Conservation (phyloP, 2,797 vertebrate genomes). For the Jordanella pulchra region DNA sequence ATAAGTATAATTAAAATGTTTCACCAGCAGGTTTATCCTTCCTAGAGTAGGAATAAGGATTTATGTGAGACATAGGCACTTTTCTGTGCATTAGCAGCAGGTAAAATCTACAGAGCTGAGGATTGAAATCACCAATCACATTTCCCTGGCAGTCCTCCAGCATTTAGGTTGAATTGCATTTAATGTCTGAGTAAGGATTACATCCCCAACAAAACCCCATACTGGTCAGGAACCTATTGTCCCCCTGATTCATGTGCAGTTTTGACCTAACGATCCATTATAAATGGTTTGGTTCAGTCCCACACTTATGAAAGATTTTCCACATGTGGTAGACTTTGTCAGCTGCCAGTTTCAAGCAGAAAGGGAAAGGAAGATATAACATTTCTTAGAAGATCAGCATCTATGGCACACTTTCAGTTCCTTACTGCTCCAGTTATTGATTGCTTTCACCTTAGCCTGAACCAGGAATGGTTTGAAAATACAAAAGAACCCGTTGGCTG, state of each 20-base stretch:
- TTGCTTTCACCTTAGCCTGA: conserved; percentile 46
- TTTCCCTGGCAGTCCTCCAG: conserved; percentile 41
- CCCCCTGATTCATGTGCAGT: conserved; percentile 36
- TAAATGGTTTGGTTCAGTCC: conserved; percentile 57
- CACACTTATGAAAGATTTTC: conserved; percentile 69
- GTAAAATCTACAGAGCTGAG: conserved; percentile 16
- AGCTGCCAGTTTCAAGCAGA: conserved; percentile 60
- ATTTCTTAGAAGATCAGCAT: conserved; percentile 59
- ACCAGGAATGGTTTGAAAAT: conserved; percentile 42
- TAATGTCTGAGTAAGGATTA: conserved; percentile 17
- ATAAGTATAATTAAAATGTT: conserved; percentile 42
- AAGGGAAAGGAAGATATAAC: conserved; percentile 50
- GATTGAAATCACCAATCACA: conserved; percentile 41
- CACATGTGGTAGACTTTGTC: conserved; percentile 63
- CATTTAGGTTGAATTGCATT: conserved; percentile 41
- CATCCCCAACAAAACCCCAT: conserved; percentile 24
- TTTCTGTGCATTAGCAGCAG: conserved; percentile 31
- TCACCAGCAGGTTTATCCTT: conserved; percentile 30
- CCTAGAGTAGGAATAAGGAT: conserved; percentile 40
- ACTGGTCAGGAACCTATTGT: conserved; percentile 40
- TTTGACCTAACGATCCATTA: conserved; percentile 54
- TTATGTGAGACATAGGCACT: conserved; percentile 39
- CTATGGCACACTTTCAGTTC: conserved; percentile 35
- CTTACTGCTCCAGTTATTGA: conserved; percentile 51
- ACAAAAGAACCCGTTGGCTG: conserved; percentile 35